A percentile compares a stretch with the other conserved stretches of the same genome.
Conservation (phyloP, 2,888 invertebrate species). For the Nemotelus nigrinus region DNA sequence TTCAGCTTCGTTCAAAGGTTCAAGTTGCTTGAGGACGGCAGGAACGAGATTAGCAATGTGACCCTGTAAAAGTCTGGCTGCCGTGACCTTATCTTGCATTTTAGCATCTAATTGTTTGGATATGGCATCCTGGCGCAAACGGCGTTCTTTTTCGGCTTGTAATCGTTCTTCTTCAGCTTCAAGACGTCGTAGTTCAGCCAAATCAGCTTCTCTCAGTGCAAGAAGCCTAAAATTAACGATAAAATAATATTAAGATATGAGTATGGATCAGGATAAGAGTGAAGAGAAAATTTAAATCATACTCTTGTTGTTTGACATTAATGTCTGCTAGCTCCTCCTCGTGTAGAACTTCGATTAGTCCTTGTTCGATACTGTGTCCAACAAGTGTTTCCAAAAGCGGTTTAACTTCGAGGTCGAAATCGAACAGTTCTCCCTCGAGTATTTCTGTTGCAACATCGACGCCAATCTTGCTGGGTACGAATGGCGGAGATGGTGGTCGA, state of each 20-base stretch:
- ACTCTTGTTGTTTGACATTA: conserved; percentile 72
- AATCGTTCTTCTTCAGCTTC: conserved; percentile 81
- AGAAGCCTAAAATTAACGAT: conserved; percentile 57
- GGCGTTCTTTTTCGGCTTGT: conserved; percentile 76
- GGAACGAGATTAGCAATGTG: conserved; percentile 89
- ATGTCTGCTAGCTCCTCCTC: conserved; percentile 90
- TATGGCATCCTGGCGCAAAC: conserved; percentile 76
- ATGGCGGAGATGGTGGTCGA: conserved; percentile 81
- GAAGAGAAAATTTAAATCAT: conserved; percentile 46
- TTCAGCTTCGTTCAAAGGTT: conserved; percentile 62
- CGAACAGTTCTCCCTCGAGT: conserved; percentile 90
- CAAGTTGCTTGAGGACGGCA: conserved; percentile 80
- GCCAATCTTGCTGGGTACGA: conserved; percentile 82
- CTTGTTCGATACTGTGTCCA: conserved; percentile 89
- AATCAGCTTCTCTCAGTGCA: conserved; percentile 78
- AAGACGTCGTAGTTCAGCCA: conserved; percentile 82
- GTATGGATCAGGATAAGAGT: not conserved
- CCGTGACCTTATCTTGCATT: conserved; percentile 83
- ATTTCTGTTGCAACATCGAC: conserved; percentile 87
- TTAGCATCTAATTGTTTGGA: conserved; percentile 74
- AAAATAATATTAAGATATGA: not conserved
- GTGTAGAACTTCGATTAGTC: conserved; percentile 88
- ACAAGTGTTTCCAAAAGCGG: conserved; percentile 90
- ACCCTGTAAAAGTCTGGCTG: conserved; percentile 83
- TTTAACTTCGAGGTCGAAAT: conserved; percentile 91